phyloP scores from a whole-genome alignment of 2,797 vertebrate genomes.

The Tadarida brasiliensis region DNA sequence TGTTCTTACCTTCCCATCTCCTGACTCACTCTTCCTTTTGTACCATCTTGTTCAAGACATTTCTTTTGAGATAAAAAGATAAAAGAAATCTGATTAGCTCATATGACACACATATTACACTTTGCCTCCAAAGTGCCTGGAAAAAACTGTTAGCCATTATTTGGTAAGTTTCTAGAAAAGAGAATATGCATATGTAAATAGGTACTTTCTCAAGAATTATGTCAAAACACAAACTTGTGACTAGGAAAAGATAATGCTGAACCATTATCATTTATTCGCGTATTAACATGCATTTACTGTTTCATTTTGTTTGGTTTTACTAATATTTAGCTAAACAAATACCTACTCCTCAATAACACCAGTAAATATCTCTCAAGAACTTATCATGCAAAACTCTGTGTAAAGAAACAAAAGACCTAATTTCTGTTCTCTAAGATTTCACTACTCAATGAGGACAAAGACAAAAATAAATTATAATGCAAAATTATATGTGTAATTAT shows the following conservation, averaged over 20 bases:
- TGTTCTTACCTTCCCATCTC: background rate
- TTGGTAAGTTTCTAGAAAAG: background rate
- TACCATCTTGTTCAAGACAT: background rate
- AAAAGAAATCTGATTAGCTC: background rate
- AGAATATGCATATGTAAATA: background rate
- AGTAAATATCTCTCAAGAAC: background rate
- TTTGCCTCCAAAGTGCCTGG: background rate
- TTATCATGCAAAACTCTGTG: background rate
- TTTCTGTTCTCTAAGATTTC: background rate
- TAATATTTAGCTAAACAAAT: background rate
- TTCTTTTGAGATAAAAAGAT: background rate
- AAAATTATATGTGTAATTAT: background rate
- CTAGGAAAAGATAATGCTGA: background rate
- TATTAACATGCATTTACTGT: background rate
- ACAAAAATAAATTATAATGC: background rate
- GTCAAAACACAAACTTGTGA: background rate
- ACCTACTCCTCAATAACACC: background rate
- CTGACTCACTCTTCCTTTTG: background rate
- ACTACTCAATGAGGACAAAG: background rate
- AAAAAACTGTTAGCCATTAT: background rate
- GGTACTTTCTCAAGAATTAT: background rate
- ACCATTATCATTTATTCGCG: background rate
- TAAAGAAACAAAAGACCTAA: background rate
- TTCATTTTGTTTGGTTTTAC: background rate
- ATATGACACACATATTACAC: background rate